Percentiles rank a stretch among this genome's conserved stretches.
phyloP scores from a whole-genome alignment of 2,113 vertebrate genomes.

The Alethe diademata region DNA sequence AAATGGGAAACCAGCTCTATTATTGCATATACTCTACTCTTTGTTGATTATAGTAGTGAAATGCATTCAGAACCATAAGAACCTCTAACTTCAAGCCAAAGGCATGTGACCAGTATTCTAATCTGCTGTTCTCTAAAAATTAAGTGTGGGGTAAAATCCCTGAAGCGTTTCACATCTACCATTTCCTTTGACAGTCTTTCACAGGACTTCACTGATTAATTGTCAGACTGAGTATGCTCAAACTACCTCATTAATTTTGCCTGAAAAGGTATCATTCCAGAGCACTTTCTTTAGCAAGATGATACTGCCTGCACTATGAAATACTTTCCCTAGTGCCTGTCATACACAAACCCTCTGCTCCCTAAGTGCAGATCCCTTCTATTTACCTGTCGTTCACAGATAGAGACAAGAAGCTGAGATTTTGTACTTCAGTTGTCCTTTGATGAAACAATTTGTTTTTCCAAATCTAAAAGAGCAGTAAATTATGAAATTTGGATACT shows the following conservation, averaged over 20 bases:
- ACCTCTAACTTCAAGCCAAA: not conserved
- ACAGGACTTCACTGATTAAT: slow-evolving; percentile 52
- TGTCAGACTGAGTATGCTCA: slow-evolving; percentile 43
- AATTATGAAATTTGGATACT: not conserved
- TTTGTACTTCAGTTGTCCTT: not conserved
- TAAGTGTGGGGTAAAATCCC: slow-evolving; percentile 6
- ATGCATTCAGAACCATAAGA: not conserved
- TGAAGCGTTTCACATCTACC: slow-evolving; percentile 8
- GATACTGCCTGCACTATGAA: slow-evolving; percentile 55
- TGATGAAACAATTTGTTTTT: not conserved
- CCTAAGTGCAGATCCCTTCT: not conserved
- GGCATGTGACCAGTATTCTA: not conserved
- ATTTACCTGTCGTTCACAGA: not conserved
- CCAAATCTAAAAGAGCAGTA: not conserved
- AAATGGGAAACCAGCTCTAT: not conserved
- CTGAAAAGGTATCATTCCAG: slow-evolving; percentile 40
- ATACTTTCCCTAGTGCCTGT: not conserved
- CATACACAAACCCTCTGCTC: not conserved
- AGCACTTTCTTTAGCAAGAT: slow-evolving; percentile 18
- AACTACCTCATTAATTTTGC: slow-evolving; percentile 59
- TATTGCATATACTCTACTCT: not conserved
- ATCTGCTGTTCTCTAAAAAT: not conserved
- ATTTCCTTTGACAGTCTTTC: slow-evolving; percentile 8
- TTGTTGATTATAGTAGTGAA: not conserved
- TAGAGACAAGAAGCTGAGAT: not conserved